Evolutionary conservation across 2,113 vertebrate species (phyloP).

Genomic region (Hydropotes inermis): DNA sequence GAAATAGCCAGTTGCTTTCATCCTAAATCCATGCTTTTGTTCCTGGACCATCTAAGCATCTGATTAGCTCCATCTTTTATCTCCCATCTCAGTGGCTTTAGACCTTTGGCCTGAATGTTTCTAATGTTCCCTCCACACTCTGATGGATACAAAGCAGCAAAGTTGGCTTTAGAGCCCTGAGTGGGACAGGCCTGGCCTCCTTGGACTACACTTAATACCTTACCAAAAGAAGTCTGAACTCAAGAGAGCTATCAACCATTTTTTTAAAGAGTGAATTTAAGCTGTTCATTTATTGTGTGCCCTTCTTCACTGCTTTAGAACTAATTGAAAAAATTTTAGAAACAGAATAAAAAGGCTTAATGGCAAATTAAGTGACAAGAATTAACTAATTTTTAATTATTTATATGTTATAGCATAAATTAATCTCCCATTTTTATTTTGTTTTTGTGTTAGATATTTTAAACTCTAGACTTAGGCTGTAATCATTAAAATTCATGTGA

Average conservation of each 20-base stretch:
- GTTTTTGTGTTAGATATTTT: neutral
- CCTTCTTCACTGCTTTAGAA: neutral
- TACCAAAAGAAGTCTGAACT: neutral
- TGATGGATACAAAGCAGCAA: neutral
- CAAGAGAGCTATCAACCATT: neutral
- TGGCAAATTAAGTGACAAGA: neutral
- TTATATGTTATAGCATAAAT: neutral
- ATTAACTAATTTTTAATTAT: neutral
- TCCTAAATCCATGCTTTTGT: conserved; percentile 49
- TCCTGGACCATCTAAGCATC: conserved; percentile 54
- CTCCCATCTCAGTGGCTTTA: conserved; percentile 54
- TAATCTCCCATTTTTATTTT: neutral
- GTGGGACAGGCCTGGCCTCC: neutral
- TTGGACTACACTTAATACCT: neutral
- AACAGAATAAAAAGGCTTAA: neutral
- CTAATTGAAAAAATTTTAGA: neutral
- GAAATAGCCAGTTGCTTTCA: conserved; percentile 66
- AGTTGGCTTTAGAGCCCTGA: conserved; percentile 23
- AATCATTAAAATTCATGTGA: neutral
- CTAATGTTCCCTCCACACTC: neutral
- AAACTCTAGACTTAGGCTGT: neutral
- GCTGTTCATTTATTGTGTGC: neutral
- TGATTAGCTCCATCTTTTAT: conserved; percentile 71
- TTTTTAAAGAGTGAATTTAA: neutral
- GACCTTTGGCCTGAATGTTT: conserved; percentile 45